Evolutionary conservation across 2,888 invertebrate species (phyloP), one percentile per base, ranked within the genome.

Genomic region (Strigamia transsilvanica): DNA sequence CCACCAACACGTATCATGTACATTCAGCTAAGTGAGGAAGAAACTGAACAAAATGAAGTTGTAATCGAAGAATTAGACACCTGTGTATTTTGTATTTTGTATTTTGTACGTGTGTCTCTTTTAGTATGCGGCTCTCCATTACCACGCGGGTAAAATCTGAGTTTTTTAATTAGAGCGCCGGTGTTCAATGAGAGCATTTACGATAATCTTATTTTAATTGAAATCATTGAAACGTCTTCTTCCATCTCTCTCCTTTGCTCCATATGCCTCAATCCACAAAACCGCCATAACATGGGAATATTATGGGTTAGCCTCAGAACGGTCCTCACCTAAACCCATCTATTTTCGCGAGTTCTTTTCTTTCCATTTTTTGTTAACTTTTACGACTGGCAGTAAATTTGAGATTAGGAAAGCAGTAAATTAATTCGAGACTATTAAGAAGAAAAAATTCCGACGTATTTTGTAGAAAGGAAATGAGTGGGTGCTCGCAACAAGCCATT

Each of bases 401-500:
- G 15, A 73, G 73, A 73, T 73, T 73, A 73, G 73, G 73, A 73
- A 73, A 73, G 73, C 73, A 73, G 73, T 73, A 73, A 73, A 73
- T 73, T 73, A 73, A 73, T 73, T 73, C 73, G 73, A 73, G 73
- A 32, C 73, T 73, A 73, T 73, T 73, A 73, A 73, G 73, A 73
- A 73, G 7, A 73, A 66, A 73, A 73, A 73, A 73, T 27, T 73
- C 73, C 73, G 73, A 73, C 73, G 32, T 73, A n/a, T 73, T 73
- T 73, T 73, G 73, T 73, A 73, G 73, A 73, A 73, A 73, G 73
- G 73, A 73, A 73, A 73, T 73, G 73, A 73, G 73, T 73, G 73
- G 73, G 73, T 73, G 23, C 73, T 73, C 73, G 73, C 73, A 73
- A 73, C 73, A 73, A 73, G 73, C 73, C 73, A 73, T 73, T 73